Base-by-base conservation (phyloP, 2,113 vertebrate genomes). In the Pelecanoides urinatrix region DNA sequence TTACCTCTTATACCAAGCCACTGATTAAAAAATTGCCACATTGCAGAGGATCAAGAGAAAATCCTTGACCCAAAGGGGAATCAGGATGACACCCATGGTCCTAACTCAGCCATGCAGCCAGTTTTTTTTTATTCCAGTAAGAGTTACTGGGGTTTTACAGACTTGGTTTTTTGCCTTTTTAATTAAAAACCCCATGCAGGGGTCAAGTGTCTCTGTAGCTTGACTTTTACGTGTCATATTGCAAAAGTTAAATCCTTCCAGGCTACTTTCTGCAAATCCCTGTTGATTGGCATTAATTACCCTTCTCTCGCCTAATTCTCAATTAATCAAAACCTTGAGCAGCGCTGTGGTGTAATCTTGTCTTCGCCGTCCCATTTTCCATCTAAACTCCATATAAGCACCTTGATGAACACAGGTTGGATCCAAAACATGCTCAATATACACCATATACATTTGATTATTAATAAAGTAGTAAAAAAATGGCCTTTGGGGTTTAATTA, bases 151-250 rank as follows among this genome's bases (percentile, higher is more conserved):
- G 7, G 7, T 55, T 80, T 55, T 63, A 73, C 14, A 63, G 34
- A 11, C 3, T 36, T 2, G 0, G 0, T 3, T 4, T 47, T 79
- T 65, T 9, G 2, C 2, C 10, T 40, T 84, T 67, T 70, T 14
- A 49, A 85, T 66, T 52, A 76, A 76, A 76, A 59, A 13, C 12
- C 11, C n/a, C 44, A 68, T 2, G 19, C 7, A 72, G 49, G 15
- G 13, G 32, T 63, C 65, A 38, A 87, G 53, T 3, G 7, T 59
- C 23, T 32, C 47, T 0, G 0, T 3, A 17, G 52, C 22, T 21
- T 0, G 7, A 73, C 68, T 90, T 68, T 29, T n/a, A 84, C 42
- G 50, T 36, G 40, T 66, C 56, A 36, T 8, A 66, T 5, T 30
- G 18, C 56, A 53, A 16, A 49, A 89, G 30, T 53, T 52, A 67